Conservation (phyloP, 1,140 invertebrate genomes). For the Solenopsis invicta region DNA sequence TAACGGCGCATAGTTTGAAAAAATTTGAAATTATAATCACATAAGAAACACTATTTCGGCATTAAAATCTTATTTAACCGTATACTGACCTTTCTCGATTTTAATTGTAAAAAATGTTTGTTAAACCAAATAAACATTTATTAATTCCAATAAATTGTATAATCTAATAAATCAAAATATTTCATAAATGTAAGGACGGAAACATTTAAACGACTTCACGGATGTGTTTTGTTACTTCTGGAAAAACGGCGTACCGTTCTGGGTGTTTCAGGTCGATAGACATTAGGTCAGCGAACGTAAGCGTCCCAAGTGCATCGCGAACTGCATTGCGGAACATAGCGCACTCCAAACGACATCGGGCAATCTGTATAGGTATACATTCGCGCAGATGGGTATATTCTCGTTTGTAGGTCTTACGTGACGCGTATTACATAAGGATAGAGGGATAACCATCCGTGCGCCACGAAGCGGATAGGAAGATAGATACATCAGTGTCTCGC, state of each 20-base stretch:
- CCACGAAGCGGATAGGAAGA: constrained; percentile 75
- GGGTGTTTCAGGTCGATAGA: not conserved
- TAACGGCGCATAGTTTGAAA: too few relatives aligned
- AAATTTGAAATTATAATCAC: too few relatives aligned
- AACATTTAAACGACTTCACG: not conserved
- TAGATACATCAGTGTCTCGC: constrained; percentile 82
- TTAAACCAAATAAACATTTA: not conserved
- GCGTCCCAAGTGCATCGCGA: not conserved
- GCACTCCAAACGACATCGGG: constrained; percentile 8
- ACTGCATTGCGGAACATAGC: constrained; percentile 63
- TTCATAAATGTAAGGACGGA: not conserved
- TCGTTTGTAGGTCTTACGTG: constrained; percentile 76
- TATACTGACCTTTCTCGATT: too few relatives aligned
- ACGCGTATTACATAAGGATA: constrained; percentile 78
- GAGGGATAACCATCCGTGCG: constrained; percentile 70
- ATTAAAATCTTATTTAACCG: too few relatives aligned
- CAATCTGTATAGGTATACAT: constrained; percentile 9
- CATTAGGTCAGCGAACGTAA: not conserved
- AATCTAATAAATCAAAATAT: not conserved
- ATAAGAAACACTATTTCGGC: too few relatives aligned
- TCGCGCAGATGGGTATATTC: constrained; percentile 7
- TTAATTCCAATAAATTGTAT: not conserved
- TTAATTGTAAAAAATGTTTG: not conserved
- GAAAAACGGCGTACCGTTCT: not conserved
- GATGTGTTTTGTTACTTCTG: not conserved